Evolutionary conservation across 2,113 vertebrate genomes (phyloP).

Genomic region (Callionymus lyra): DNA sequence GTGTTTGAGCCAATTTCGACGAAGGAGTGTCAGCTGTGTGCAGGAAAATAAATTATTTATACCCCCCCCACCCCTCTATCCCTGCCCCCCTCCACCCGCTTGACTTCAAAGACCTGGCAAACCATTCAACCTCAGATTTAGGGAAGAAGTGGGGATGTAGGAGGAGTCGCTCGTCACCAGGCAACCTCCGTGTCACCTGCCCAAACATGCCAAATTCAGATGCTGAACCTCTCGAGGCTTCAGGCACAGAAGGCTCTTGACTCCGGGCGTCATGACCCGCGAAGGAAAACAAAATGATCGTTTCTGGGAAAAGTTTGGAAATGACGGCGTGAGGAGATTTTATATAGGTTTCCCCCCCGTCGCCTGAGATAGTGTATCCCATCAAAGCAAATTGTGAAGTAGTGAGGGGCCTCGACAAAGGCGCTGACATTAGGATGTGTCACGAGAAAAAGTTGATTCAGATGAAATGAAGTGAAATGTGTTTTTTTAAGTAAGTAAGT

Average conservation of each 20-base stretch:
- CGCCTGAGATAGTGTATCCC: conserved; percentile 2
- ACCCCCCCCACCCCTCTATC: conserved; percentile 19
- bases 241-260: conserved; percentile 10
- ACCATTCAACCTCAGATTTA: conserved; percentile 51
- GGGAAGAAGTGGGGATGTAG: conserved; percentile 7
- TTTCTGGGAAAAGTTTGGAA: conserved; percentile 9
- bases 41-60: conserved; percentile 66
- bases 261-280: conserved; percentile 12
- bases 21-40: conserved; percentile 50
- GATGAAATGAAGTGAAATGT: no score
- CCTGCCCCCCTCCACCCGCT: background rate
- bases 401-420: no score
- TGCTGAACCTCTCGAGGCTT: conserved; percentile 26
- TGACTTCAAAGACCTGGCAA: conserved; percentile 64
- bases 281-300: conserved; percentile 31
- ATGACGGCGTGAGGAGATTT: conserved; percentile 15
- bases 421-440: no score
- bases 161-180: conserved; percentile 42
- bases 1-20: conserved; percentile 43
- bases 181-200: conserved; percentile 59
- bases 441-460: no score
- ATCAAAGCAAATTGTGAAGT: no score
- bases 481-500: no score
- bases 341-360: conserved; percentile 8
- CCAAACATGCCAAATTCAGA: conserved; percentile 46